phyloP scores from a whole-genome alignment of 2,113 vertebrate genomes.

The Myrmophylax atrothorax region DNA sequence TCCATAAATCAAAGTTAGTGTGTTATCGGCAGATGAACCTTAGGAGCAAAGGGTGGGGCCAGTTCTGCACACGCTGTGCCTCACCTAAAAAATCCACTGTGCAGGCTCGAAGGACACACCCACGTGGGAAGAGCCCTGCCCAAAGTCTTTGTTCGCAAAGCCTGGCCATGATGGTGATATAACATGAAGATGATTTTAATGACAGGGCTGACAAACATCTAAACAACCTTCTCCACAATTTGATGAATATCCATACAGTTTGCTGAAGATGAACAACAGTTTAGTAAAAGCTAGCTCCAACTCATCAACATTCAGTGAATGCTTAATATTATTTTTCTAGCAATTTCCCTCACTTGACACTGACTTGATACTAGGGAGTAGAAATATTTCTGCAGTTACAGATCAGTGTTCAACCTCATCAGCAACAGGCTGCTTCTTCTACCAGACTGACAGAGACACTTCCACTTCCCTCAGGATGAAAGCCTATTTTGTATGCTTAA shows the following conservation, averaged over 20 bases:
- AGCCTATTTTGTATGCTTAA: neutral
- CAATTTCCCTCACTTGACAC: neutral
- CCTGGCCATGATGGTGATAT: too few species aligned
- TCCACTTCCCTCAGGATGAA: neutral
- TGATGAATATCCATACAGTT: neutral
- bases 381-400: neutral
- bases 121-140: too few species aligned
- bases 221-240: neutral
- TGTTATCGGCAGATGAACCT: too few species aligned
- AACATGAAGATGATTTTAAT: neutral
- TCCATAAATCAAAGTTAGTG: neutral
- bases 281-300: neutral
- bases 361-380: neutral
- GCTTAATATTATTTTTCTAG: neutral
- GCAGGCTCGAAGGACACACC: too few species aligned
- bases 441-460: neutral
- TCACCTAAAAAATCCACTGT: too few species aligned
- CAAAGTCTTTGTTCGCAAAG: too few species aligned
- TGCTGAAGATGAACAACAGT: neutral
- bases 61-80: too few species aligned
- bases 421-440: neutral
- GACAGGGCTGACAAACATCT: neutral
- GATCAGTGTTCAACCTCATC: neutral
- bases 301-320: neutral
- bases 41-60: too few species aligned